Conservation (phyloP, 2,113 vertebrate genomes). For the Malurus melanocephalus region DNA sequence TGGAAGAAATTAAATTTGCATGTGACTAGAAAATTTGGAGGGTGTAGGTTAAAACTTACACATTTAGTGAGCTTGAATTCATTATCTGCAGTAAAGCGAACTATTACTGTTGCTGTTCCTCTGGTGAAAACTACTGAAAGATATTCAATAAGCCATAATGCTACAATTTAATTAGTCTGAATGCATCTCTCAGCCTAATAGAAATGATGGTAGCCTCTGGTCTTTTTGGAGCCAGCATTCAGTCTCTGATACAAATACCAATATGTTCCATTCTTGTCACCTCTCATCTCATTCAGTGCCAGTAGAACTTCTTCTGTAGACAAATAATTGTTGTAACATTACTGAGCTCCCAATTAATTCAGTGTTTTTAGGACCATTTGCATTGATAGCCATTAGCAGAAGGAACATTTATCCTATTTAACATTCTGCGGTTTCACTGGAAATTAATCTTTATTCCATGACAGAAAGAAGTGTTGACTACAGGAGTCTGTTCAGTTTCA, state of each 20-base stretch:
- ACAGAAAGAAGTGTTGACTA: background rate
- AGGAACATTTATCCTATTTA: background rate
- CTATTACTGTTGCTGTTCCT: background rate
- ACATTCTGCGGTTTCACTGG: background rate
- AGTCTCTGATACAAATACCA: background rate
- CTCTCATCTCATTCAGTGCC: background rate
- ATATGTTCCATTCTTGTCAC: fast-evolving
- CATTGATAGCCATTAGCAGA: background rate
- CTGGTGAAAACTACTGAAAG: background rate
- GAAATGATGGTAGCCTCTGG: background rate
- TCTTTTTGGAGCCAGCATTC: background rate
- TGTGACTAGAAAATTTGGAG: background rate
- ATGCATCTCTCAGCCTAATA: background rate
- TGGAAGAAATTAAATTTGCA: background rate
- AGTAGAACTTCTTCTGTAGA: background rate
- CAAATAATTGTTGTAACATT: background rate
- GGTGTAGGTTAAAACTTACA: background rate
- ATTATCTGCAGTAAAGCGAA: background rate
- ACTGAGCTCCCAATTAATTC: background rate
- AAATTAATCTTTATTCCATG: background rate
- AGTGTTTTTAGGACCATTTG: background rate
- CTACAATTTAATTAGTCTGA: background rate
- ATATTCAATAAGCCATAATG: background rate
- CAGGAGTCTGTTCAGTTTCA: background rate
- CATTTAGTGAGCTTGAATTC: background rate